Conservation (phyloP, 2,113 vertebrate species). For the Cygnus atratus region DNA sequence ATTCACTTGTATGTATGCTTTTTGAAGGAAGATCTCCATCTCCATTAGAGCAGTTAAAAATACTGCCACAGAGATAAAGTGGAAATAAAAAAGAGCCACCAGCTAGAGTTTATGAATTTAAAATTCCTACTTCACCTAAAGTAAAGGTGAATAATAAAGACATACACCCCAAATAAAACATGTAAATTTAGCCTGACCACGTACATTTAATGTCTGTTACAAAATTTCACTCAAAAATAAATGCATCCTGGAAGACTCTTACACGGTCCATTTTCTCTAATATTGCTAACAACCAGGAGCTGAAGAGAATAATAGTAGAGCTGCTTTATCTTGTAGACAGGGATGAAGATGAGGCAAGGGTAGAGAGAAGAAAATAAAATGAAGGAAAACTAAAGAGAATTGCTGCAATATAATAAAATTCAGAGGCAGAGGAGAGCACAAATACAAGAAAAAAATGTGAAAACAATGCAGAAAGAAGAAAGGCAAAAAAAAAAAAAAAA, state of each 20-base stretch:
- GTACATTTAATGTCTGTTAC: background rate
- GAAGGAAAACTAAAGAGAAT: background rate
- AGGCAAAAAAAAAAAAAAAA: background rate
- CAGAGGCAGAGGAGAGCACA: background rate
- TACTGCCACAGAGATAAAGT: background rate
- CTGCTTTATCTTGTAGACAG: background rate
- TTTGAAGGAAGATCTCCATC: background rate
- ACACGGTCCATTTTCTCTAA: background rate
- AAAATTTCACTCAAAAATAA: background rate
- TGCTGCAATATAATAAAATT: background rate
- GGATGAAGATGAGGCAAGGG: background rate
- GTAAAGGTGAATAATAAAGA: constrained; percentile 31
- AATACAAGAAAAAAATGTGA: background rate
- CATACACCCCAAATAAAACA: background rate
- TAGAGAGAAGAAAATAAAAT: background rate
- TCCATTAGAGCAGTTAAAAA: background rate
- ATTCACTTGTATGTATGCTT: background rate
- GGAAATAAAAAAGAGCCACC: background rate
- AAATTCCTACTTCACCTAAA: constrained; percentile 4
- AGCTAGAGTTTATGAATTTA: background rate
- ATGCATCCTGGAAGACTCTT: background rate
- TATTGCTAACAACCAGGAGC: background rate
- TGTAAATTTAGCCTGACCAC: background rate
- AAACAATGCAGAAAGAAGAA: background rate
- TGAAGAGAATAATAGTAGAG: background rate